These are phyloP conservation scores for Barypeithes pellucidus DNA, from an alignment of 2,888 invertebrate genomes.

Conservation along the genomic window DNA sequence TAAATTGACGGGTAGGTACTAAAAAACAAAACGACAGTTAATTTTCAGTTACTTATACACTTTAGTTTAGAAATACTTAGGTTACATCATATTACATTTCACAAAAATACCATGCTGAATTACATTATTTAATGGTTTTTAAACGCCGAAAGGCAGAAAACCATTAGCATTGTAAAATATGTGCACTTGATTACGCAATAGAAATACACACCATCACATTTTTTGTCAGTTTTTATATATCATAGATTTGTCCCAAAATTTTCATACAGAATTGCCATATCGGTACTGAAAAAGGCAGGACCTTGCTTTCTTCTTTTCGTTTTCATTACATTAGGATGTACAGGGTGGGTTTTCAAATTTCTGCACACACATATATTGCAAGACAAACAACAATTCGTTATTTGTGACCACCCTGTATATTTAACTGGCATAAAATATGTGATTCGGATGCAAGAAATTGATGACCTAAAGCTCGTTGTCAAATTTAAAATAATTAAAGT, in stretches of 20 bases:
- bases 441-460: constrained; percentile 1
- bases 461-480: background rate
- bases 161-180: constrained; percentile 28
- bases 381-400: background rate
- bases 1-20: constrained; percentile 53
- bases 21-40: constrained; percentile 40
- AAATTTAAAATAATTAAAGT: background rate
- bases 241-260: constrained; percentile 18
- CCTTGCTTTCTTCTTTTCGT: constrained; percentile 40
- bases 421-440: constrained; percentile 6
- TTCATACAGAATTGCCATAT: background rate
- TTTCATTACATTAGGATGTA: constrained; percentile 42
- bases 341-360: constrained; percentile 26
- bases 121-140: constrained; percentile 15
- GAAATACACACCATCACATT: constrained; percentile 30
- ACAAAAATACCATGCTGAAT: constrained; percentile 6
- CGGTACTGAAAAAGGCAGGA: constrained; percentile 4
- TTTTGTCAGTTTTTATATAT: constrained; percentile 43
- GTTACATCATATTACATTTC: constrained; percentile 38
- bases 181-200: constrained; percentile 14
- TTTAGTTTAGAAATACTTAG: constrained; percentile 39
- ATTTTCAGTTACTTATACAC: constrained; percentile 25
- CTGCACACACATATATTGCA: background rate
- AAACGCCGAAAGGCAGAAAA: background rate
- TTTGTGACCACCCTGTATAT: constrained; percentile 19